Evolutionary conservation across 2,888 invertebrate species (phyloP), one percentile per base, ranked within the genome.

Genomic region (Mamestra brassicae): DNA sequence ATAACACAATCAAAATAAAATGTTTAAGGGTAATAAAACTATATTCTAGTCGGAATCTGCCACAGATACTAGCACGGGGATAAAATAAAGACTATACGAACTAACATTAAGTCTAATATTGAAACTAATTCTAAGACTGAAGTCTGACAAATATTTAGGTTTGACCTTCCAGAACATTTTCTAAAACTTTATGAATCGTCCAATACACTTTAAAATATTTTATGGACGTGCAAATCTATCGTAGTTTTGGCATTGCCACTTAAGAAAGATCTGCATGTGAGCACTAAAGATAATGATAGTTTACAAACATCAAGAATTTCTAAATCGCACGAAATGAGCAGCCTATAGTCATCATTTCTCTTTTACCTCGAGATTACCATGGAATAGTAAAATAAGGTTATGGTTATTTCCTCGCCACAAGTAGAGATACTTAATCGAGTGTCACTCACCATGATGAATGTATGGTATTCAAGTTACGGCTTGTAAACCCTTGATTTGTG

Each of bases 381-480:
- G 47, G 64, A 65, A 61, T 64, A 64, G 67, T 69, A 68, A 66
- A 72, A 68, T 58, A 71, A 45, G n/a, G 4, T 54, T 64, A 68
- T 74, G 7, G 60, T 63, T 68, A 67, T 77, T 70, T 78, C 42
- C 36, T 42, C 15, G 10, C 57, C 52, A 55, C 62, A 63, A 66
- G 63, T 74, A 69, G 45, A 71, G 63, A 76, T 66, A 71, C 68
- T 74, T 78, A 78, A 80, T 82, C 73, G 76, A 74, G 57, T 82
- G 82, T 80, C 82, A 81, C 52, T 74, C 76, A 69, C 47, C 15
- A 42, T 74, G 76, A 71, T 76, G 54, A 80, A 80, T 80, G 76
- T 50, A 65, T 68, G 38, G 50, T 71, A 74, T 76, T 76, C 73
- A 82, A 45, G 63, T 68, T 52, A 47, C 57, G 55, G 47, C 52